phyloP scores from a whole-genome alignment of 2,797 vertebrate genomes.

The Acanthiza pusilla region DNA sequence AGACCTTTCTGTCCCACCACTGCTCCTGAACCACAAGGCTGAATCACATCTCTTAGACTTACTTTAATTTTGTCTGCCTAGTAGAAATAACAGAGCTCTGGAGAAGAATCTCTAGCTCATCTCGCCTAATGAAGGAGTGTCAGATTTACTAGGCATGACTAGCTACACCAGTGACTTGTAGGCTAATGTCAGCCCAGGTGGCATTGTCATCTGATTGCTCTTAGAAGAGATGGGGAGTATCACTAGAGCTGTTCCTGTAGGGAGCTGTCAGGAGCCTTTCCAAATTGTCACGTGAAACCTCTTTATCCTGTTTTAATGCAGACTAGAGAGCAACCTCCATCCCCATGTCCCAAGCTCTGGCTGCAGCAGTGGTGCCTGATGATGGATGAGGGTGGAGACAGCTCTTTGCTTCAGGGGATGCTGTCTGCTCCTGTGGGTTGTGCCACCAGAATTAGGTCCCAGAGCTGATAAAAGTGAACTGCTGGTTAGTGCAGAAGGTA shows the following conservation, averaged over 20 bases:
- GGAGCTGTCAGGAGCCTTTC: not conserved
- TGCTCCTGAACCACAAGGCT: not conserved
- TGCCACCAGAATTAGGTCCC: not conserved
- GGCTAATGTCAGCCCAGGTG: not conserved
- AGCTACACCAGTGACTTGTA: not conserved
- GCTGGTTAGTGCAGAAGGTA: not conserved
- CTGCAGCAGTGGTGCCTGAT: not conserved
- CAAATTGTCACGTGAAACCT: not conserved
- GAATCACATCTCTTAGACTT: not conserved
- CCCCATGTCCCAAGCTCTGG: not conserved
- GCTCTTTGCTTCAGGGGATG: not conserved
- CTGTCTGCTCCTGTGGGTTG: not conserved
- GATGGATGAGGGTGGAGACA: not conserved
- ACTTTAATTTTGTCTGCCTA: not conserved
- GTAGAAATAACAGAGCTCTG: not conserved
- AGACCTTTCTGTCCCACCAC: not conserved
- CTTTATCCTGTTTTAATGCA: not conserved
- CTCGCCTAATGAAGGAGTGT: not conserved
- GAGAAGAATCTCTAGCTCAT: not conserved
- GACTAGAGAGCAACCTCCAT: not conserved
- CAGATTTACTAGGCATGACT: not conserved
- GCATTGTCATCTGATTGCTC: not conserved
- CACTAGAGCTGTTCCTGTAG: not conserved
- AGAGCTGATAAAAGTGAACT: not conserved
- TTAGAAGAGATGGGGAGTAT: not conserved